Percentiles rank a stretch among this genome's conserved stretches.
Evolutionary conservation across 2,797 vertebrate genomes (phyloP).

Genomic region (Sorex maritimensis): DNA sequence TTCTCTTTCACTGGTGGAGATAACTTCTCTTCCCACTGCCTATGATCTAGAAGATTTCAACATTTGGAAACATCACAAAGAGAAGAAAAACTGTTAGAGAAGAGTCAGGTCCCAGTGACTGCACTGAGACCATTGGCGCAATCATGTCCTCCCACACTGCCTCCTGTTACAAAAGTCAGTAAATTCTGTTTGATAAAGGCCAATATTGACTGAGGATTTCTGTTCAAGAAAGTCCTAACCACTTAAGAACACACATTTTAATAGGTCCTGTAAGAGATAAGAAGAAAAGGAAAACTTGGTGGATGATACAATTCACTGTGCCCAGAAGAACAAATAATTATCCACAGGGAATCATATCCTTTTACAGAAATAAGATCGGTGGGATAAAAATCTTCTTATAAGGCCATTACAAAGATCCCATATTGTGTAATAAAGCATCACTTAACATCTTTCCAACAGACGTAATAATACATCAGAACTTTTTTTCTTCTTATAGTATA

Average conservation of each 20-base stretch:
- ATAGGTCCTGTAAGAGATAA: neutral
- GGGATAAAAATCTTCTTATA: neutral
- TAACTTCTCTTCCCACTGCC: neutral
- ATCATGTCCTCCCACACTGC: neutral
- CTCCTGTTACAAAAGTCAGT: neutral
- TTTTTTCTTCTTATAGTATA: neutral
- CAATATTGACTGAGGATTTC: neutral
- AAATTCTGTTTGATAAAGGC: neutral
- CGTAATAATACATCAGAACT: neutral
- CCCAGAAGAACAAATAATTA: neutral
- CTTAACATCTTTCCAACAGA: conserved; percentile 1
- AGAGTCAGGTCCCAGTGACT: neutral
- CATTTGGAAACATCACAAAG: neutral
- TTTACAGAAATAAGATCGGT: neutral
- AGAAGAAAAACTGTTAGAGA: conserved; percentile 23
- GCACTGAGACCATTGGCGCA: neutral
- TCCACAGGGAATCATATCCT: neutral
- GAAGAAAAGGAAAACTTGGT: neutral
- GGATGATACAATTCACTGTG: neutral
- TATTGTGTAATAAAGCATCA: neutral
- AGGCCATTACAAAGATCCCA: neutral
- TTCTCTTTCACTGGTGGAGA: neutral
- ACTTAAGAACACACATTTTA: neutral
- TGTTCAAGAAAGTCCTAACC: neutral
- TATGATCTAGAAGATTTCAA: neutral